A percentile compares a stretch with the other conserved stretches of the same genome.
phyloP scores from a whole-genome alignment of 2,113 vertebrate species.

The Rhinopomastus cyanomelas region DNA sequence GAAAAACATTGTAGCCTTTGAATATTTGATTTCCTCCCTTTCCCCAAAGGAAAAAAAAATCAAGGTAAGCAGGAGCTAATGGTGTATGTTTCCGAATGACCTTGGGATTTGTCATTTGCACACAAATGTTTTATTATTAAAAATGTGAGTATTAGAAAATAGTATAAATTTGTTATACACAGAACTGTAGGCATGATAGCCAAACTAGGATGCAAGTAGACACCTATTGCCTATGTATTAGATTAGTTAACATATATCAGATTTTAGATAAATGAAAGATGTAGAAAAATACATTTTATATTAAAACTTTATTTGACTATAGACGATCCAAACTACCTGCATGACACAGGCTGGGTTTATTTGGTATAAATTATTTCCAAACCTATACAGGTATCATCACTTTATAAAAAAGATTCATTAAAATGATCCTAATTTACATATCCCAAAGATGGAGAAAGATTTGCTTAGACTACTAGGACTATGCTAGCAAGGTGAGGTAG shows the following conservation, averaged over 20 bases:
- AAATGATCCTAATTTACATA: background rate
- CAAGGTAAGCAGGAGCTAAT: background rate
- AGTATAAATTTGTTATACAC: background rate
- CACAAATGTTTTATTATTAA: background rate
- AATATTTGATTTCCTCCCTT: background rate
- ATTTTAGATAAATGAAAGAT: background rate
- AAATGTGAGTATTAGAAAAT: background rate
- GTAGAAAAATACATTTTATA: background rate
- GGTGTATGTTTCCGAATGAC: background rate
- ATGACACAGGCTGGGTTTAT: background rate
- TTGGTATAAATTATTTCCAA: background rate
- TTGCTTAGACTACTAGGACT: background rate
- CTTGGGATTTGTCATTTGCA: background rate
- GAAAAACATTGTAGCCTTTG: background rate
- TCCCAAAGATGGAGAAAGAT: background rate
- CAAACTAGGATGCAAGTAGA: background rate
- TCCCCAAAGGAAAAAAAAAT: background rate
- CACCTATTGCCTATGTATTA: background rate
- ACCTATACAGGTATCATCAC: background rate
- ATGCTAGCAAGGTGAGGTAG: background rate
- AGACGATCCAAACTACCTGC: background rate
- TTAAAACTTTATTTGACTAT: background rate
- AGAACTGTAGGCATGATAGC: background rate
- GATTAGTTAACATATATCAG: background rate
- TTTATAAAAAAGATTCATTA: background rate